Base-by-base conservation (phyloP, 2,888 invertebrate genomes). In the Himalopsyche anomala region DNA sequence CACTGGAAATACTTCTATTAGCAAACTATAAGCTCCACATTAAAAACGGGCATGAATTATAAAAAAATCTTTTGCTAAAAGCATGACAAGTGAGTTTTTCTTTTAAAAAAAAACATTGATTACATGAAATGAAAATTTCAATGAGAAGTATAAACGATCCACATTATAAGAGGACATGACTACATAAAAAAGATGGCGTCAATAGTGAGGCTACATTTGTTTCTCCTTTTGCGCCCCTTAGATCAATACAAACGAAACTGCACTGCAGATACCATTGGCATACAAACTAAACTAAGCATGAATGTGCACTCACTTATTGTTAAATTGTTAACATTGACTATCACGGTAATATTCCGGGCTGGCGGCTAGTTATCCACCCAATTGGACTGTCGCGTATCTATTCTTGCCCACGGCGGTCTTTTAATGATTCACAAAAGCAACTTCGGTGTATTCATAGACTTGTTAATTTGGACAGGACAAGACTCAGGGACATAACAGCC, bases 301-400 rank as follows among this genome's bases (percentile, higher is more conserved):
- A 51, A 62, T 19, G 62, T 19, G 28, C 62, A 62, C 2, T 6
- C 62, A 19, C 28, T 62, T 62, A 28, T 28, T 28, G 8, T 19
- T 19, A 19, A 19, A 62, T n/a, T 2, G 62, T 62, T 19, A 56
- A 19, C 62, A 62, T 62, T 62, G 19, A 62, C 19, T 62, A 28
- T n/a, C 28, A 19, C 62, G 19, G 19, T 6, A 56, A 56, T 56
- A 8, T 19, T n/a, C 28, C 5, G 6, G n/a, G n/a, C 28, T n/a
- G 28, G 8, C 28, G 28, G 28, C 28, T 62, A 3, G 19, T 62
- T 62, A 19, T 62, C 62, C 62, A 19, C 62, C 5, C 62, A 62
- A 62, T 62, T 62, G 62, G 62, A 62, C 62, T 62, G 62, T 62
- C 62, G 62, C 62, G 51, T 51, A 62, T 62, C 62, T 62, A 62